phyloP scores from a whole-genome alignment of 2,888 invertebrate species.

The Bellardia bayeri region DNA sequence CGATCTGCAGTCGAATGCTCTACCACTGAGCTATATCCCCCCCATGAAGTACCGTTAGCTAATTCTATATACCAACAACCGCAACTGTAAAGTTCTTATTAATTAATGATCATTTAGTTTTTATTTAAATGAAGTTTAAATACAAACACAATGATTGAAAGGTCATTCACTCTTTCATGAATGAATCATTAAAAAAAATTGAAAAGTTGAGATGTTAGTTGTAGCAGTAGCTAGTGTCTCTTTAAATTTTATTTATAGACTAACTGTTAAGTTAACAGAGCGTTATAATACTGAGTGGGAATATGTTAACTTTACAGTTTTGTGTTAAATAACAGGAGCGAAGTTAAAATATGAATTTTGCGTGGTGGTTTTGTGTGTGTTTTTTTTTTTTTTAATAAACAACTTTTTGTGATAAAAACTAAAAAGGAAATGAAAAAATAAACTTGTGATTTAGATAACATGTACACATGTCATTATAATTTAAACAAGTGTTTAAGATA shows the following conservation, averaged over 20 bases:
- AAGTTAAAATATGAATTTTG: neutral
- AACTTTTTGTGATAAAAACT: neutral
- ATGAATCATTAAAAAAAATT: neutral
- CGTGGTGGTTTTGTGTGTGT: neutral
- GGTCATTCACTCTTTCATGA: neutral
- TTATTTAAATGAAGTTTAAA: neutral
- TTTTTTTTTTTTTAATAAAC: neutral
- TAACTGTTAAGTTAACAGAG: neutral
- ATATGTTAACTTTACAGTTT: neutral
- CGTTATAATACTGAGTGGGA: neutral
- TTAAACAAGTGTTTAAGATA: neutral
- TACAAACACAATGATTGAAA: neutral
- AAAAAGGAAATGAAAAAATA: neutral
- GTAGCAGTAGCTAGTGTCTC: neutral
- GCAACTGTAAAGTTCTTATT: neutral
- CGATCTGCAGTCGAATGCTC: conserved; percentile 83
- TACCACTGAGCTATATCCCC: conserved; percentile 82
- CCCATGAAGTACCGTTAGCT: conserved; percentile 51
- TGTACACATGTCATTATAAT: neutral
- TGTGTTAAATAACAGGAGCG: neutral
- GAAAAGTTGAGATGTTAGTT: too few species aligned
- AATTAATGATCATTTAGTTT: neutral
- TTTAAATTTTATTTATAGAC: neutral
- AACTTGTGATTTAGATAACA: neutral
- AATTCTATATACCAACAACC: neutral